These are phyloP conservation scores for Phortica variegata DNA, from an alignment of 1,140 invertebrate species.

Conservation along the genomic window DNA sequence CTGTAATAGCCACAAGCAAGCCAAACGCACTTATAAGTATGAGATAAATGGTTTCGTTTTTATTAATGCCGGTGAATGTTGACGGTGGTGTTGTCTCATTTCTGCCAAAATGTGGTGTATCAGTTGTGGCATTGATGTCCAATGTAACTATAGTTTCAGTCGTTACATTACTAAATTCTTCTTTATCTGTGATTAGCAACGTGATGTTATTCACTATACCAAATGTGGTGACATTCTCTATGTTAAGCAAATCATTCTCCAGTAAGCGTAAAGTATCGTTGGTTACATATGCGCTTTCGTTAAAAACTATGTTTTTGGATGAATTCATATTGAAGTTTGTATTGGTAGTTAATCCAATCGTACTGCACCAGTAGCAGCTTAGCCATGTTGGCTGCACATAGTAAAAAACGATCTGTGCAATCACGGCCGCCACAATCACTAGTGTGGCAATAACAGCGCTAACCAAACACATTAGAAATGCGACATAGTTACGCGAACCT, in stretches of 20 bases:
- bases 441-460: conserved; percentile 76
- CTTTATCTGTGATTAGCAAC: conserved; percentile 30
- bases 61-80: conserved; percentile 35
- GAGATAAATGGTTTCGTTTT: conserved; percentile 64
- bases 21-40: conserved; percentile 67
- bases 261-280: no score
- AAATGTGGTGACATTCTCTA: background rate
- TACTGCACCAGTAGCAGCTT: conserved; percentile 51
- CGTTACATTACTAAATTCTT: conserved; percentile 5
- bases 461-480: conserved; percentile 83
- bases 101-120: background rate
- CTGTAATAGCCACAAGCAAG: conserved; percentile 71
- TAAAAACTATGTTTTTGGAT: no score
- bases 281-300: no score
- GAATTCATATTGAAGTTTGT: no score
- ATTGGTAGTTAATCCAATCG: background rate
- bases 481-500: conserved; percentile 84
- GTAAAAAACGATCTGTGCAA: conserved; percentile 68
- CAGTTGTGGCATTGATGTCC: background rate
- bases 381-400: conserved; percentile 62
- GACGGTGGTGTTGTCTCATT: conserved; percentile 27
- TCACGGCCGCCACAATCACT: conserved; percentile 68
- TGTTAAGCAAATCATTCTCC: no score
- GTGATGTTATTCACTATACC: conserved; percentile 15
- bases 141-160: background rate